Base-by-base conservation (phyloP, 2,888 invertebrate genomes). In the Ferrisia virgata region DNA sequence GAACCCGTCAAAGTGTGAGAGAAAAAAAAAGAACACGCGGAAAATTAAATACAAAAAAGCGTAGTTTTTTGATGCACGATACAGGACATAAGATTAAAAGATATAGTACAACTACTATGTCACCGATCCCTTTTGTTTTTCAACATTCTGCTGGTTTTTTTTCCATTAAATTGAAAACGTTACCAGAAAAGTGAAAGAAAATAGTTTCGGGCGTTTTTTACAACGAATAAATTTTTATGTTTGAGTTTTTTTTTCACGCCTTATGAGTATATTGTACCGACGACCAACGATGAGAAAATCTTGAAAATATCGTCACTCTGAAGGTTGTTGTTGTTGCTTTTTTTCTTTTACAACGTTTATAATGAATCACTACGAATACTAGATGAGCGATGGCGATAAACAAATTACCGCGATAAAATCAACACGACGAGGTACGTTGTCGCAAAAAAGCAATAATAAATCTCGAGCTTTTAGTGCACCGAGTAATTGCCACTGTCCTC, bases 11-110 rank as follows among this genome's bases (percentile, higher is more conserved):
- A 33, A 36, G 72, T 36, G 31, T 22, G 5, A 64, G 25, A 64
- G 31, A 31, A n/a, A 72, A 72, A 72, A 33, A 72, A 72, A 72
- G 31, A 72, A n/a, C 28, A 43, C 22, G 79, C 79, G 15, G 33
- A 43, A 79, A 79, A 43, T 43, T 43, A 79, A 40, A 79, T 79
- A 43, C 15, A 78, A 40, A 72, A 64, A 69, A 79, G 18, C 43
- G 43, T 79, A 28, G 28, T 79, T 79, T 78, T 78, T 79, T 43
- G 15, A 18, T 5, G n/a, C n/a, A 15, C 31, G 31, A 69, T 69
- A 31, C 69, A 69, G 69, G 69, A 69, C 69, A 69, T 69, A 69
- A 31, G 69, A 69, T 69, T 69, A 69, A 69, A 69, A 69, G 69
- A 69, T 69, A 69, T 31, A 43, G 43, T 15, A 43, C 43, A 43